These are phyloP conservation scores for Zeugodacus cucurbitae DNA, from an alignment of 1,140 invertebrate genomes.

Conservation along the genomic window DNA sequence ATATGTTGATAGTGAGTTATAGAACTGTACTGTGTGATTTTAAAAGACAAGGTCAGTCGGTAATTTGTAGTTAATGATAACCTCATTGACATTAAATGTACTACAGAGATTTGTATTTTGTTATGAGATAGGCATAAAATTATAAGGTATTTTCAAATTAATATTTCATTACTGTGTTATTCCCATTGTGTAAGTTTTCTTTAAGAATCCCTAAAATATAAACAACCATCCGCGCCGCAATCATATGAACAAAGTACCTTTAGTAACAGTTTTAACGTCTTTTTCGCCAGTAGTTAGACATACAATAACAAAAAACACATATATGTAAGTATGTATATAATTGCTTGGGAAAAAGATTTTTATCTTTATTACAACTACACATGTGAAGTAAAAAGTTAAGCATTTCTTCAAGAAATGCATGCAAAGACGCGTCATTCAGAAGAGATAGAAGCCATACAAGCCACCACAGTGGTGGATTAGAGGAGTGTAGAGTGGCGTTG, in stretches of 20 bases:
- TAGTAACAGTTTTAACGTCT: background rate
- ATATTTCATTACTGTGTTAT: too few species aligned
- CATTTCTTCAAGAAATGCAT: background rate
- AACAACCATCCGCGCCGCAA: background rate
- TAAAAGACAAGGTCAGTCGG: too few species aligned
- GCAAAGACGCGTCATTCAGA: background rate
- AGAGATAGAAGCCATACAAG: constrained; percentile 18
- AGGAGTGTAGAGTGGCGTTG: background rate
- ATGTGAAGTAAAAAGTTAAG: background rate
- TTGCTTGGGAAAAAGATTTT: constrained; percentile 36
- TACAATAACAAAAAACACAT: background rate
- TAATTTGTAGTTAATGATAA: too few species aligned
- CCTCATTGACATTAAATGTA: too few species aligned
- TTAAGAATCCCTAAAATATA: background rate
- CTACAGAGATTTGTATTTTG: too few species aligned
- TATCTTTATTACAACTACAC: constrained; percentile 12
- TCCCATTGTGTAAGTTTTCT: background rate
- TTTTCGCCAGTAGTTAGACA: background rate
- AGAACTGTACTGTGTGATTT: too few species aligned
- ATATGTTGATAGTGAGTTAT: too few species aligned
- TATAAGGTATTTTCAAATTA: too few species aligned
- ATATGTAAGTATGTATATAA: background rate
- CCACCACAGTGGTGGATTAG: background rate
- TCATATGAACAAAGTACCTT: background rate
- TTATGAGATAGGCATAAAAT: too few species aligned